A percentile compares a stretch with the other conserved stretches of the same genome.
Evolutionary conservation across 2,113 vertebrate genomes (phyloP).

Genomic region (Oxyruncus cristatus): DNA sequence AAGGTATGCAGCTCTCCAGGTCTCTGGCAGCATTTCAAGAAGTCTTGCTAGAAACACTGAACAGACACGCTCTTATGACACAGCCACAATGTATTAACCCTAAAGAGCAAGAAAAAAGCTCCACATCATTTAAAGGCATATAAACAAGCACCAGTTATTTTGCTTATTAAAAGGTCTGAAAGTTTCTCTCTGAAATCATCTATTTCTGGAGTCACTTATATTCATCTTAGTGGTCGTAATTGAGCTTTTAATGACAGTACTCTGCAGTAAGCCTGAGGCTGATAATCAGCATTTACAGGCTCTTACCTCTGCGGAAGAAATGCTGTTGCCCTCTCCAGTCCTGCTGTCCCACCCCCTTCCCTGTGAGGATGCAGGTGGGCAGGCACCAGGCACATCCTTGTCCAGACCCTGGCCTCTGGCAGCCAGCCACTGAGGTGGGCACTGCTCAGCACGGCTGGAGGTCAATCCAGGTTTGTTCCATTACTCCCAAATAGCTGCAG

Average conservation of each 20-base stretch:
- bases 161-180: neutral
- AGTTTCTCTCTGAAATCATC: neutral
- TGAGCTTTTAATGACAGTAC: neutral
- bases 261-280: neutral
- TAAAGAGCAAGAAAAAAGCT: neutral
- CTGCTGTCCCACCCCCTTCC: fast-evolving
- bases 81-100: neutral
- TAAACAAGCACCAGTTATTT: neutral
- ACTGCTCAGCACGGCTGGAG: neutral
- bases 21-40: conserved; percentile 28
- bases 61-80: neutral
- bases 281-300: neutral
- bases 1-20: neutral
- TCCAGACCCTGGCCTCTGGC: neutral
- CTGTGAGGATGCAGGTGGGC: fast-evolving
- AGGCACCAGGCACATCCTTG: neutral
- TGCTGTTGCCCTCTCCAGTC: neutral
- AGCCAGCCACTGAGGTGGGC: neutral
- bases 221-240: neutral
- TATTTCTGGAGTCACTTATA: neutral
- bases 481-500: neutral
- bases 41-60: conserved; percentile 28
- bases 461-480: neutral
- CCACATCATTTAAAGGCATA: neutral
- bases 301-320: neutral